Evolutionary conservation across 2,113 vertebrate genomes (phyloP), one percentile per base, ranked within the genome.

Genomic region (Calidris pygmaea): DNA sequence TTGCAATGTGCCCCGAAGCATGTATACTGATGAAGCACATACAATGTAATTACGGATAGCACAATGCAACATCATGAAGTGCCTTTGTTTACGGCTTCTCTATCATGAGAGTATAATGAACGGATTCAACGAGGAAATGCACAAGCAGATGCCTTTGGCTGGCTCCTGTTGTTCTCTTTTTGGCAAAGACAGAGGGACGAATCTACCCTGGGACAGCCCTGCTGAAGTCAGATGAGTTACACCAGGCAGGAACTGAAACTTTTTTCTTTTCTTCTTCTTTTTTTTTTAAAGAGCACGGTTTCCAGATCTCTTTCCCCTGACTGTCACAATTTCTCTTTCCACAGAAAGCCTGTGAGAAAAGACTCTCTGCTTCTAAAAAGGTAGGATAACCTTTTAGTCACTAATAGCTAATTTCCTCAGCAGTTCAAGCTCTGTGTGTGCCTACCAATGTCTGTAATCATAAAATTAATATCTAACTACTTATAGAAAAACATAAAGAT

Each of bases 81-180:
- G 96, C 58, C 85, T 97, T 97, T 97, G 95, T 97, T 96, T 95
- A 84, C 58, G 73, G 75, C 66, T 82, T 92, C 75, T 95, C 93
- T 95, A 86, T 93, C 95, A 96, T 82, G 89, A 90, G 93, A 89
- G 50, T 79, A 90, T 91, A 97, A 97, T 95, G 94, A 96, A 94
- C 3, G 11, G 88, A 97, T 94, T 96, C 95, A 95, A 74, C 95
- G 84, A 95, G 94, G 90, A 97, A 97, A 97, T 96, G 93, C 94
- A 96, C 97, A 95, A 96, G 94, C 93, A 97, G 87, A 94, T 97
- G 95, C 96, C 68, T 97, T 97, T 95, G 84, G 83, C 77, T 83
- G 66, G 90, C 95, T 96, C 87, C 91, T 84, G 77, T 90, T 95
- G 89, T 96, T 96, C 90, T 96, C 83, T 94, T 97, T 93, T 96